Percentiles rank a stretch among this genome's conserved stretches.
phyloP scores from a whole-genome alignment of 1,140 invertebrate species.

The Eulimnadia texana region DNA sequence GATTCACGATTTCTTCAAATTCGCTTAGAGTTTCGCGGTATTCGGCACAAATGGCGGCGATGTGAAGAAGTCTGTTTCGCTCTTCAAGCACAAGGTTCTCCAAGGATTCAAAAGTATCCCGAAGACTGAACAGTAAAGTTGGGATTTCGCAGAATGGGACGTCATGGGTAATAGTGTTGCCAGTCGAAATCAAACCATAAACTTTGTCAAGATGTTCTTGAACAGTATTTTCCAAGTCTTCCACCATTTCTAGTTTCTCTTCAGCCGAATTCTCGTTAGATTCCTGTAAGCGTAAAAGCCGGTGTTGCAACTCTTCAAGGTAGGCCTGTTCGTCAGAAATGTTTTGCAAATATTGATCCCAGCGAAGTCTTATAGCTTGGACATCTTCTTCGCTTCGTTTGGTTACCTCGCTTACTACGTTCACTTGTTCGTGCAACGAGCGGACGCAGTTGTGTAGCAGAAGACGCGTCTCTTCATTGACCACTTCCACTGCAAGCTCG shows the following conservation, averaged over 20 bases:
- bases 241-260: conserved; percentile 46
- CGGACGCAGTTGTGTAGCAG: conserved; percentile 33
- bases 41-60: conserved; percentile 57
- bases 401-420: conserved; percentile 40
- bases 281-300: conserved; percentile 29
- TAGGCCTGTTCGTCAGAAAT: conserved; percentile 36
- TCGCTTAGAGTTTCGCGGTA: conserved; percentile 73
- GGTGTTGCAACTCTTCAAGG: conserved; percentile 36
- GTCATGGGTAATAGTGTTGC: conserved; percentile 40
- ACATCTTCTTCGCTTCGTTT: conserved; percentile 32
- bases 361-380: conserved; percentile 40
- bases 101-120: conserved; percentile 48
- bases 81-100: conserved; percentile 49
- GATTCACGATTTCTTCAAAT: conserved; percentile 63
- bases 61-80: conserved; percentile 53
- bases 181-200: conserved; percentile 34
- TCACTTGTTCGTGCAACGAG: conserved; percentile 36
- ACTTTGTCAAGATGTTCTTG: conserved; percentile 34
- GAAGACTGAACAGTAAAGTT: conserved; percentile 40
- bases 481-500: conserved; percentile 34
- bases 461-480: conserved; percentile 32
- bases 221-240: conserved; percentile 46
- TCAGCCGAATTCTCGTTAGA: conserved; percentile 35
- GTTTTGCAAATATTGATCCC: conserved; percentile 49
- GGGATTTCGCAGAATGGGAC: conserved; percentile 49